phyloP scores from a whole-genome alignment of 2,113 vertebrate species.

The Dromaius novaehollandiae region DNA sequence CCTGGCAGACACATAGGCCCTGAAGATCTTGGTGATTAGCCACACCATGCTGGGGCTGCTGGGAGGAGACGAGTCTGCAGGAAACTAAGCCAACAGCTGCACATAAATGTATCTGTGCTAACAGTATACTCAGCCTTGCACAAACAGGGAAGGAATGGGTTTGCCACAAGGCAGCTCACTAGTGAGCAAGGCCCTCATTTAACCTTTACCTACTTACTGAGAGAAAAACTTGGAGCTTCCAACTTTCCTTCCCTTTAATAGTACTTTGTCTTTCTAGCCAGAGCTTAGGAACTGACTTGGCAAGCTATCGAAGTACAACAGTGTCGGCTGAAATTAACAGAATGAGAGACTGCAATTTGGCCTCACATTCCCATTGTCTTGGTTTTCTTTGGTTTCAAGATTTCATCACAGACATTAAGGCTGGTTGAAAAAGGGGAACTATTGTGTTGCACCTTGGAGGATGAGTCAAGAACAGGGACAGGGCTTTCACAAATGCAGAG shows the following conservation, averaged over 20 bases:
- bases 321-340: background rate
- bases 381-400: background rate
- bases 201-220: background rate
- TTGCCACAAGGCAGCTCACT: background rate
- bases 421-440: background rate
- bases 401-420: background rate
- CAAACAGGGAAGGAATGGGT: background rate
- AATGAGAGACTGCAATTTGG: background rate
- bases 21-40: background rate
- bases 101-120: background rate
- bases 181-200: background rate
- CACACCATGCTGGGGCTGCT: background rate
- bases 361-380: slow-evolving; percentile 4
- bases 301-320: background rate
- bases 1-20: background rate
- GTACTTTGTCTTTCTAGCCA: background rate
- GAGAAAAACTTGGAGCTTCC: background rate
- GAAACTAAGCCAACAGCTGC: background rate
- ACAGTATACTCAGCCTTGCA: background rate
- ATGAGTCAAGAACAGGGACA: background rate
- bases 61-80: background rate
- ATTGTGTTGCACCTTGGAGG: background rate
- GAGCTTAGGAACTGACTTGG: background rate
- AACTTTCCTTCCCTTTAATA: background rate
- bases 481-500: background rate